Evolutionary conservation across 1,140 invertebrate genomes (phyloP).

Genomic region (Pseudomyrmex sp.): DNA sequence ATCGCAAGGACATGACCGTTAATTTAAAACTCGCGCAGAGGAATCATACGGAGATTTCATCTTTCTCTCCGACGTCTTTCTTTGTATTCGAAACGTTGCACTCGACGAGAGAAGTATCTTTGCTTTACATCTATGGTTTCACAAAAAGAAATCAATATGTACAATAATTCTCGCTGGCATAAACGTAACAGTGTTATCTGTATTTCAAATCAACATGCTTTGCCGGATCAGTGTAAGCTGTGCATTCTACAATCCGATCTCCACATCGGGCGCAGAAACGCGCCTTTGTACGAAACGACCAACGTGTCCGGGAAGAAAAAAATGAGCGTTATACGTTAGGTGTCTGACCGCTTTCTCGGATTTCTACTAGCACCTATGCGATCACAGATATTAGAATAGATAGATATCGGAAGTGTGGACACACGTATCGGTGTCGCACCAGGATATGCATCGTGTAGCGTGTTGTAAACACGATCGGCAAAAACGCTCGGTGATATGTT

Average conservation of each 20-base stretch:
- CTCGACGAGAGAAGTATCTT: too few relatives aligned
- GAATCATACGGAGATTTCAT: neutral
- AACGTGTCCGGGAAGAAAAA: conserved; percentile 19
- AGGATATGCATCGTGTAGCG: neutral
- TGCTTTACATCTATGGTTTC: neutral
- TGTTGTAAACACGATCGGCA: conserved; percentile 12
- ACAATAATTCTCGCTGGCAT: neutral
- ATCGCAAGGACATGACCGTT: conserved; percentile 16
- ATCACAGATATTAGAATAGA: neutral
- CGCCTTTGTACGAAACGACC: conserved; percentile 33
- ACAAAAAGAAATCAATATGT: neutral
- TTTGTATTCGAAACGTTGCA: neutral
- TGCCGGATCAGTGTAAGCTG: conserved; percentile 17
- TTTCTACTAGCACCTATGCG: conserved; percentile 12
- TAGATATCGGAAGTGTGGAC: neutral
- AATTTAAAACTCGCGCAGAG: conserved; percentile 22
- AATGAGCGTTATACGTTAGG: conserved; percentile 47
- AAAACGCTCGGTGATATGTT: neutral
- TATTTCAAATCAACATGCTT: conserved; percentile 6
- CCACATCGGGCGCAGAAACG: conserved; percentile 11
- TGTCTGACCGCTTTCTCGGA: conserved; percentile 36
- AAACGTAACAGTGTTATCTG: conserved; percentile 6
- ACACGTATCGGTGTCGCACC: conserved; percentile 5
- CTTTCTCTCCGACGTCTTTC: neutral
- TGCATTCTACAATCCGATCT: conserved; percentile 31